Base-by-base conservation (phyloP, 2,888 invertebrate species). In the Uropetala carovei region DNA sequence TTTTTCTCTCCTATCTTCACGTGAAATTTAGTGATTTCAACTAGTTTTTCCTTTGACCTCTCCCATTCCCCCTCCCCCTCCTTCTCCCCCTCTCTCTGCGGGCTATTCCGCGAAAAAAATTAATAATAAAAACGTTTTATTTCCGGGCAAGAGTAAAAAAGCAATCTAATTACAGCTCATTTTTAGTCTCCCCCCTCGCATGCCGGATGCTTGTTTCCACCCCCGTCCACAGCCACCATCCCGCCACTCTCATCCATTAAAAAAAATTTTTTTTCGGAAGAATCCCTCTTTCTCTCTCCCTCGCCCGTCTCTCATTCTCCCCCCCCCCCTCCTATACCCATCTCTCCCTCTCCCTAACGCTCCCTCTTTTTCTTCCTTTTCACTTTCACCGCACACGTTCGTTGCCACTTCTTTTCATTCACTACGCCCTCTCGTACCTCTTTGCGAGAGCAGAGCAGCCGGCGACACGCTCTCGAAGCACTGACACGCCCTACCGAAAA, bases 141-240 rank as follows among this genome's bases (percentile, higher is more conserved):
- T 27, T 27, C 22, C 10, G 11, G 27, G 75, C 22, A 27, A 68
- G 43, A 43, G 56, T 22, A 57, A 85, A 22, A 56, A 22, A 57
- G 57, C 56, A 85, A 85, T 58, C 57, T 85, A 13, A 57, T 58
- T 85, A 22, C 57, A 58, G 57, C 85, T 22, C 85, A 57, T 58
- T 85, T n/a, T 58, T n/a, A 57, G 22, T 22, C n/a, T 13, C 57
- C 57, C 14, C 18, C 43, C 18, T 56, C 83, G n/a, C 56, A 56
- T 18, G 84, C 84, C 13, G 43, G 56, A 22, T 14, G 58, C 57
- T 22, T 14, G 22, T n/a, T 58, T 58, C 85, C 85, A 16, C 85
- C 59, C 58, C 58, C 22, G 58, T 13, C 85, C 85, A 59, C 58
- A 11, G 22, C 81, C 27, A 8, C 81, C 22, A 30, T 22, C 27